A percentile compares a stretch with the other conserved stretches of the same genome.
These are phyloP conservation scores for Turritopsis rubra DNA, from an alignment of 30 jellyfish, hydroid and myxozoan species.

Conservation along the genomic window DNA sequence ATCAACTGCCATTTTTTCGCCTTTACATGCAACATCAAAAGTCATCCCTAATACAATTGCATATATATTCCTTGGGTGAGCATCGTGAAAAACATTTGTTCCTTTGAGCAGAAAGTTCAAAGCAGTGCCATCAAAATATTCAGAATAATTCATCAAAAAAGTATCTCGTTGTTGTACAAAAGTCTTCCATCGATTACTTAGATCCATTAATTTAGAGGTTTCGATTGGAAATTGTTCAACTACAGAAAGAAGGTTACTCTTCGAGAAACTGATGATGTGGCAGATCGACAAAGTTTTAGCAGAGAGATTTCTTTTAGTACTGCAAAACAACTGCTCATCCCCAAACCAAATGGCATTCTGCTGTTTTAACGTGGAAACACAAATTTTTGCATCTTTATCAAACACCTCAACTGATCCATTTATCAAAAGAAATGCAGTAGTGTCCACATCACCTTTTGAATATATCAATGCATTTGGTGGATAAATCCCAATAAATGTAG, in stretches of 20 bases:
- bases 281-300: conserved; percentile 49
- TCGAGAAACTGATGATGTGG: conserved; percentile 25
- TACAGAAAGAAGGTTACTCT: conserved; percentile 23
- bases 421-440: conserved; percentile 35
- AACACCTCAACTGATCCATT: conserved; percentile 42
- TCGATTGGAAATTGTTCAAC: conserved; percentile 39
- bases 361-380: conserved; percentile 31
- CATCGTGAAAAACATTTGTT: background rate
- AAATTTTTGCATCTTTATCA: conserved; percentile 19
- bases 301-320: conserved; percentile 29
- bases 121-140: conserved; percentile 1
- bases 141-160: background rate
- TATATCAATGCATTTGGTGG: conserved; percentile 33
- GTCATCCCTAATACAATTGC: background rate
- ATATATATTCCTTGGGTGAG: background rate
- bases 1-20: background rate
- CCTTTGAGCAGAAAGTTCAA: background rate
- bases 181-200: background rate
- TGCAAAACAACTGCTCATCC: conserved; percentile 57
- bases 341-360: conserved; percentile 60
- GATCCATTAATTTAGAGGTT: conserved; percentile 25
- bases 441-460: conserved; percentile 38
- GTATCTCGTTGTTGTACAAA: background rate
- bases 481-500: conserved; percentile 25
- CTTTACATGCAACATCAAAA: background rate